phyloP scores from a whole-genome alignment of 2,888 invertebrate species.

The Alitta virens region DNA sequence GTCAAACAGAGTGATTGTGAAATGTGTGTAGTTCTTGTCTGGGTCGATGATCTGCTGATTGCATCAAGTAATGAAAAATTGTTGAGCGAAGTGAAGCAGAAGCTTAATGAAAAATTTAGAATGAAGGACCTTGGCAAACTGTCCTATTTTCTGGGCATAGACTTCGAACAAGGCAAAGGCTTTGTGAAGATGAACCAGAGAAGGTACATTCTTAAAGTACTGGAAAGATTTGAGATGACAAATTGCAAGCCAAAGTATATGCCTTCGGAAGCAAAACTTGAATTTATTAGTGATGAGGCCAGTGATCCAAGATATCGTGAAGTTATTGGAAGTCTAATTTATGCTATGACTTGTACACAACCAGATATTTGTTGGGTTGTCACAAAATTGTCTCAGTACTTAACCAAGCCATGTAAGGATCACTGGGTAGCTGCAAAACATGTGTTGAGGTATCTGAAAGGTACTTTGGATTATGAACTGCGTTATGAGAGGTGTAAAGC shows the following conservation, averaged over 20 bases:
- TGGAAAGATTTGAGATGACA: conserved; percentile 2
- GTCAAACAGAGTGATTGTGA: not conserved
- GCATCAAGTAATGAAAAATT: not conserved
- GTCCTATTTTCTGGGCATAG: not conserved
- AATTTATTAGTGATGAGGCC: no score
- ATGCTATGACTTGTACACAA: not conserved
- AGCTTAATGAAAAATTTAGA: not conserved
- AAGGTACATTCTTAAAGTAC: not conserved
- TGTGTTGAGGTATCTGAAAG: not conserved
- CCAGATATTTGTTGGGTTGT: not conserved
- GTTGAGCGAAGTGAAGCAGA: not conserved
- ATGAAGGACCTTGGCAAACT: conserved; percentile 4
- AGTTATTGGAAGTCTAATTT: not conserved
- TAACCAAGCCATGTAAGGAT: conserved; percentile 9
- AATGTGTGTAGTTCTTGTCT: conserved; percentile 20
- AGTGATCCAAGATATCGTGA: no score
- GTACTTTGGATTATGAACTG: no score
- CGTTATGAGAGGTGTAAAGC: no score
- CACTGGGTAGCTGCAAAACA: not conserved
- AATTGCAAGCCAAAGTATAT: not conserved
- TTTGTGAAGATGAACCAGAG: no score
- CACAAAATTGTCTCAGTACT: no score
- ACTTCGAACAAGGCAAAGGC: not conserved
- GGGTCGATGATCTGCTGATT: conserved; percentile 29
- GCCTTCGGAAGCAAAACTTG: no score